These are phyloP conservation scores for Sparus aurata DNA, from an alignment of 2,797 vertebrate genomes.

Conservation along the genomic window DNA sequence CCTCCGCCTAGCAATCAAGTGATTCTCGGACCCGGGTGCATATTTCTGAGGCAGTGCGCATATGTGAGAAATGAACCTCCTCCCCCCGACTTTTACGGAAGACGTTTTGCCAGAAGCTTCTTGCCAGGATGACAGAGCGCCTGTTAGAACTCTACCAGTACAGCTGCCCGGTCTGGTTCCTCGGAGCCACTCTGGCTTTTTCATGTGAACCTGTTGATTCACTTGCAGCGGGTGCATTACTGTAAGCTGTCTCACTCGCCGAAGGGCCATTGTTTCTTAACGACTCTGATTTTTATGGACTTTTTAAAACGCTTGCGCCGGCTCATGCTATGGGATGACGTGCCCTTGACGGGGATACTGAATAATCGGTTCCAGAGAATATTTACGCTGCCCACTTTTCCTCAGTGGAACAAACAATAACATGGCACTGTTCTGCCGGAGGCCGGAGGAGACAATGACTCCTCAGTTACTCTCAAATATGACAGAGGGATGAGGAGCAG, in stretches of 20 bases:
- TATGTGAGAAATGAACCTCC: background rate
- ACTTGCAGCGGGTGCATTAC: background rate
- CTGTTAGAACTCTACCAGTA: background rate
- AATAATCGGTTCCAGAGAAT: no score
- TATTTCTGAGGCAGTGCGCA: background rate
- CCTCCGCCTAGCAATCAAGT: no score
- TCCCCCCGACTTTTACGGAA: background rate
- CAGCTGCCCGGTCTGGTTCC: conserved; percentile 7
- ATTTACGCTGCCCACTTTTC: background rate
- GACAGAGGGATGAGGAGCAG: background rate
- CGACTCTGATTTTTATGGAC: background rate
- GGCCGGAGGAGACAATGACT: background rate
- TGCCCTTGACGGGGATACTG: background rate
- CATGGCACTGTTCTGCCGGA: background rate
- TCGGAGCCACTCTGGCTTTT: background rate
- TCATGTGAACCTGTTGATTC: conserved; percentile 18
- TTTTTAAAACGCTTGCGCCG: background rate
- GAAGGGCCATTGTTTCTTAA: background rate
- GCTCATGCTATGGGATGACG: background rate
- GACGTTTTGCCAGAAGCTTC: background rate
- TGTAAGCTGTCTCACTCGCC: background rate
- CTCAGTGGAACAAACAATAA: background rate
- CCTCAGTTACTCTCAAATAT: background rate
- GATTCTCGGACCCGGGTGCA: accelerated
- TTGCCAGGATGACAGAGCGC: background rate